Percentiles rank a stretch among this genome's conserved stretches.
phyloP scores from a whole-genome alignment of 2,888 invertebrate genomes.

The Dryocosmus kuriphilus region DNA sequence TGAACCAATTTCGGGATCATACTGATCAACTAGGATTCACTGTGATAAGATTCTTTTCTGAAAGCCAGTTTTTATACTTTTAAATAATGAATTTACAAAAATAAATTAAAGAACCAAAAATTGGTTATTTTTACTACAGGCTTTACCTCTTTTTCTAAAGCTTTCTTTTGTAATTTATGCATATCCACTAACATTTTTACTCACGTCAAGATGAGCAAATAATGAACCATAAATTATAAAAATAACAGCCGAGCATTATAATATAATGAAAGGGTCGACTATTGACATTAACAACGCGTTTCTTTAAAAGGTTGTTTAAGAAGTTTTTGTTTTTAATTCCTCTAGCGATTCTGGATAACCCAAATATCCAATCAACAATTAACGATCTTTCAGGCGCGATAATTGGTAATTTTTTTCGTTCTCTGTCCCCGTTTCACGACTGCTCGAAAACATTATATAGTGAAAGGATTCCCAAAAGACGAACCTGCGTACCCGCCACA shows the following conservation, averaged over 20 bases:
- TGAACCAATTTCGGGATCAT: no score
- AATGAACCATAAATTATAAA: background rate
- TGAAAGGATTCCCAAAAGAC: constrained; percentile 51
- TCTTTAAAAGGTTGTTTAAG: constrained; percentile 17
- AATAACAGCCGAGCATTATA: background rate
- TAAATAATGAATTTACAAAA: no score
- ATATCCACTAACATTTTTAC: no score
- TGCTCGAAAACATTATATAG: constrained; percentile 9
- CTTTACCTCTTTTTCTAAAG: no score
- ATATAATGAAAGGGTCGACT: background rate
- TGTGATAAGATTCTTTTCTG: no score
- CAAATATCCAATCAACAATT: background rate
- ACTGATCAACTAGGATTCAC: no score
- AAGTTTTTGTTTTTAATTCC: background rate
- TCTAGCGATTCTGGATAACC: constrained; percentile 1
- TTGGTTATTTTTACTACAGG: background rate
- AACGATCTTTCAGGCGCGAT: constrained; percentile 5
- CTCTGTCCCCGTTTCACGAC: constrained; percentile 5
- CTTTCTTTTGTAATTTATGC: constrained; percentile 1
- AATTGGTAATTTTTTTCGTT: constrained; percentile 18
- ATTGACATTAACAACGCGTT: constrained; percentile 4
- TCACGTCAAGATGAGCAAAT: background rate
- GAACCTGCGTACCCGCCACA: constrained; percentile 93
- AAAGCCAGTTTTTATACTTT: no score
- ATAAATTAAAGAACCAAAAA: background rate